Percentiles rank a stretch among this genome's conserved stretches.
Conservation (phyloP, 1,140 invertebrate species). For the Drosophila equinoxialis region DNA sequence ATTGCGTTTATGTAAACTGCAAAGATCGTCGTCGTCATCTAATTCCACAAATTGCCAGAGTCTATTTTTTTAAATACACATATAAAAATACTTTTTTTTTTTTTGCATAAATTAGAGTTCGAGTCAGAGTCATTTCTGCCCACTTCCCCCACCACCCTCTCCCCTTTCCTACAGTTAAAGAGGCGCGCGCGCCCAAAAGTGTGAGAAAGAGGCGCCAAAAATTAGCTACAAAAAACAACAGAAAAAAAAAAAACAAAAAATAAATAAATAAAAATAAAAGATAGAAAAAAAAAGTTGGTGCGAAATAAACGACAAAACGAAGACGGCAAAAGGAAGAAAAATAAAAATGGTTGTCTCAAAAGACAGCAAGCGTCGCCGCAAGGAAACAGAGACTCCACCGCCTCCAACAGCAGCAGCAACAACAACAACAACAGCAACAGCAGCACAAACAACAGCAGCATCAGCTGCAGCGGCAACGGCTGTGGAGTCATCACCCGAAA, state of each 20-base stretch:
- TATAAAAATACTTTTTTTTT: not conserved
- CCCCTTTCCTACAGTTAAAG: not conserved
- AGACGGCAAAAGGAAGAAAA: conserved; percentile 5
- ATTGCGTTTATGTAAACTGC: conserved; percentile 38
- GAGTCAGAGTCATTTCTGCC: conserved; percentile 19
- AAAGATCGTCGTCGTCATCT: conserved; percentile 17
- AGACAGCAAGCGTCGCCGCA: conserved; percentile 81
- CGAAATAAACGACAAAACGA: not conserved
- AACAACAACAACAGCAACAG: conserved; percentile 34
- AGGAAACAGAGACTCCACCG: conserved; percentile 74
- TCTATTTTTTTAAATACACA: not conserved
- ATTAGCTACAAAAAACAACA: conserved; percentile 43
- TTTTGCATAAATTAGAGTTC: conserved; percentile 33
- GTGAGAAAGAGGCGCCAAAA: conserved; percentile 75
- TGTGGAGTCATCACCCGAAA: conserved; percentile 82
- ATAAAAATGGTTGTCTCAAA: conserved; percentile 82
- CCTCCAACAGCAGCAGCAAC: conserved; percentile 44
- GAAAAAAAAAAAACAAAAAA: not conserved
- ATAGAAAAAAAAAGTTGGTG: not conserved
- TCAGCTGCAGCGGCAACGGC: conserved; percentile 44
- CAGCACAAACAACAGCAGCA: conserved; percentile 36
- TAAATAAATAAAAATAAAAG: not conserved
- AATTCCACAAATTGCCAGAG: conserved; percentile 9
- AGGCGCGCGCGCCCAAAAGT: conserved; percentile 21
- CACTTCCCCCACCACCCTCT: conserved; percentile 1